Conservation (phyloP, 2,113 vertebrate species). For the Spilogale gracilis region DNA sequence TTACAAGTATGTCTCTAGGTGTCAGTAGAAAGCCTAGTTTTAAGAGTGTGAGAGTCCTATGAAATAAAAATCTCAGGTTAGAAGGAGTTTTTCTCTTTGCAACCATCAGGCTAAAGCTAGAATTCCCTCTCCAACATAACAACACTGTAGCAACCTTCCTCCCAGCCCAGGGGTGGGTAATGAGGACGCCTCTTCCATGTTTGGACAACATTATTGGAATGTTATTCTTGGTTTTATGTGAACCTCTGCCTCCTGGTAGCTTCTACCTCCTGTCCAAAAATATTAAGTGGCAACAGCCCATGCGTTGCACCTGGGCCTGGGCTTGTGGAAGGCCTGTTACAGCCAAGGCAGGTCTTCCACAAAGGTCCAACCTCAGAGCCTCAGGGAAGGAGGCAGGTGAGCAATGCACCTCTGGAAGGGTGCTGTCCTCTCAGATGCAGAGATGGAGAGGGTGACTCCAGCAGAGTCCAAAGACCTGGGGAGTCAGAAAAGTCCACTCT, state of each 20-base stretch:
- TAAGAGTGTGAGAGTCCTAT: neutral
- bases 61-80: neutral
- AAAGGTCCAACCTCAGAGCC: neutral
- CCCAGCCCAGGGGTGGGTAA: neutral
- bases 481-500: neutral
- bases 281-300: neutral
- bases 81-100: neutral
- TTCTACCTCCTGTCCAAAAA: neutral
- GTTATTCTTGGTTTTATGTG: neutral
- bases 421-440: neutral
- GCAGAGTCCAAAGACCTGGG: neutral
- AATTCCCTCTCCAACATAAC: neutral
- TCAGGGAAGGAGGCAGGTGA: neutral
- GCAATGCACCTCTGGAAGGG: neutral
- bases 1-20: slow-evolving; percentile 38
- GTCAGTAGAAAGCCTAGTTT: slow-evolving; percentile 26
- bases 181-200: neutral
- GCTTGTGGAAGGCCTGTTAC: neutral
- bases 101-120: neutral
- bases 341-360: neutral
- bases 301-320: neutral
- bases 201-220: neutral
- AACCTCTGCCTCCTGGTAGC: neutral
- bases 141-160: neutral
- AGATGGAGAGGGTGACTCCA: neutral